Conservation (phyloP, 2,888 invertebrate genomes). For the Argyresthia goedartella region DNA sequence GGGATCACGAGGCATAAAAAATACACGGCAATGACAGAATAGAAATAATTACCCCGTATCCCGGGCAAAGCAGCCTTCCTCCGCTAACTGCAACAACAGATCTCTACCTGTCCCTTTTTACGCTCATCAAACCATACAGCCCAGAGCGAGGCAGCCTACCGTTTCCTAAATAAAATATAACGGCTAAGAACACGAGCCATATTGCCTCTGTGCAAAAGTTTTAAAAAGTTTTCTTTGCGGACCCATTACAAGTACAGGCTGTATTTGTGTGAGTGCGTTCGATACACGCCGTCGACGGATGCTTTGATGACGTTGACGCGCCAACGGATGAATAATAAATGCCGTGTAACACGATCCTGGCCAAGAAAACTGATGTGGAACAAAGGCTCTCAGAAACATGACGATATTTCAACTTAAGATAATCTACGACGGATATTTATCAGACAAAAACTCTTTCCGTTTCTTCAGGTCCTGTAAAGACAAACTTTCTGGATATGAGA, state of each 20-base stretch:
- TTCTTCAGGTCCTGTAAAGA: no score
- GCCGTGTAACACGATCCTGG: no score
- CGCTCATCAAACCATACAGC: constrained; percentile 20
- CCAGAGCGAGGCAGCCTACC: constrained; percentile 43
- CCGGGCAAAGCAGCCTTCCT: constrained; percentile 53
- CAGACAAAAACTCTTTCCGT: no score
- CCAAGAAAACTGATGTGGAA: no score
- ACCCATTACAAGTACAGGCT: constrained; percentile 65
- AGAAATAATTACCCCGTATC: constrained; percentile 71
- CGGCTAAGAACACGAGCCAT: constrained; percentile 70
- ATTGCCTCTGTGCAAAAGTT: constrained; percentile 72
- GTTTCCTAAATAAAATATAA: constrained; percentile 69
- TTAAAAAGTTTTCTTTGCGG: constrained; percentile 73
- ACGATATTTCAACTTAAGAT: no score
- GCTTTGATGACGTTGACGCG: constrained; percentile 3
- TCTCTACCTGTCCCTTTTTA: constrained; percentile 37
- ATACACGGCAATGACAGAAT: constrained; percentile 69
- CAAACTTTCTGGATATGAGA: no score
- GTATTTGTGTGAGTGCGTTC: constrained; percentile 46
- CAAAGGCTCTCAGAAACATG: no score
- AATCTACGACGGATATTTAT: no score
- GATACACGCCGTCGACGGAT: constrained; percentile 36
- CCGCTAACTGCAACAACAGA: constrained; percentile 25
- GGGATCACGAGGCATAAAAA: constrained; percentile 56
- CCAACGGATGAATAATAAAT: background rate